Evolutionary conservation across 2,113 vertebrate species (phyloP), one percentile per base, ranked within the genome.

Genomic region (Chaetorhynchus papuensis): DNA sequence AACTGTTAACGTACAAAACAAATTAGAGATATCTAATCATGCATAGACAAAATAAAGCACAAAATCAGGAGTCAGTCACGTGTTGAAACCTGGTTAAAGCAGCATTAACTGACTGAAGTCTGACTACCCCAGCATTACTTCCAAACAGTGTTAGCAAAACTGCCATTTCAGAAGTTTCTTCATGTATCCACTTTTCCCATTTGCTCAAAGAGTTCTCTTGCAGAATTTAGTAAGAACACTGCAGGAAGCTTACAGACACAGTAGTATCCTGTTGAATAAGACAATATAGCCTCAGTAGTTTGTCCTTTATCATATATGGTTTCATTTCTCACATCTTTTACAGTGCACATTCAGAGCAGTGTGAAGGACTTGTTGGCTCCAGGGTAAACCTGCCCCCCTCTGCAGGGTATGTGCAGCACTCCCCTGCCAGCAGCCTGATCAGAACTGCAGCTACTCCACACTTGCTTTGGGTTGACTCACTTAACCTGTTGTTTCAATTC

Each of bases 101-200:
- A 94, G 93, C 93, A 65, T 95, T 87, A 82, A 79, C 23, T 87
- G 85, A 82, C 74, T 85, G 66, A 91, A 95, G 76, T 82, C 79
- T 70, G 56, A 80, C 18, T 64, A 59, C 85, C 86, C 81, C 92
- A 93, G 87, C 54, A 35, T 30, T 49, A 71, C 61, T 82, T 89
- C 86, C 54, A 44, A 61, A 35, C 78, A 93, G 47, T 1, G 21
- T 41, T 60, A 82, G 37, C 72, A 82, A 49, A 91, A 84, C 76
- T 90, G 83, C n/a, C n/a, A 28, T 18, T 27, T 75, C 79, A 47
- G 69, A 89, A 87, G 80, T 79, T 93, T 83, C 76, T 93, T 92
- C 90, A 52, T 23, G 15, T 70, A 71, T 60, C 68, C 78, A 77
- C 54, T 83, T 81, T 52, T 56, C 30, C 21, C 44, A 47, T 75